These are phyloP conservation scores for Caenorhabditis uteleia DNA, from an alignment of 2,888 invertebrate species.

Conservation along the genomic window DNA sequence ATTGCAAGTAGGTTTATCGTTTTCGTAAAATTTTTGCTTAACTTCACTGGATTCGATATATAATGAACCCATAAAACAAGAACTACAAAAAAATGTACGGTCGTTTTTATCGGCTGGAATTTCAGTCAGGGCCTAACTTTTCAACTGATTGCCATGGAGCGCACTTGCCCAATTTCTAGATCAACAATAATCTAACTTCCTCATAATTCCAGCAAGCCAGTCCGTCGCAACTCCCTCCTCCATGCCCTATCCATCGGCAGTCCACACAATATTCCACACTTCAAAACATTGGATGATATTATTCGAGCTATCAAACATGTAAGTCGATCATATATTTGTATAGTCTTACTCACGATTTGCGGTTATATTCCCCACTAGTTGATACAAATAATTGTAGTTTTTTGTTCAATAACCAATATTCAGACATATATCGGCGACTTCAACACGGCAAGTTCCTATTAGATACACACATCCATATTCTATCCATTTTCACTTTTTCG, in stretches of 20 bases:
- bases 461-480: conserved; percentile 11
- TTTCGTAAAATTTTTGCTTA: too few species aligned
- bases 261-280: conserved; percentile 68
- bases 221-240: conserved; percentile 66
- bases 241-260: conserved; percentile 68
- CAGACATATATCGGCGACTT: conserved; percentile 42
- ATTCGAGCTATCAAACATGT: conserved; percentile 67
- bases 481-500: conserved; percentile 7
- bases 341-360: neutral
- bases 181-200: neutral
- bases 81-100: neutral
- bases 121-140: too few species aligned
- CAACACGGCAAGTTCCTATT: conserved; percentile 34
- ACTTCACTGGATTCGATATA: too few species aligned
- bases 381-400: conserved; percentile 1
- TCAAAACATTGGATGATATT: conserved; percentile 68
- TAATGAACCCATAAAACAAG: too few species aligned
- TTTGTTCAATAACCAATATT: conserved; percentile 8
- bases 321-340: conserved; percentile 6
- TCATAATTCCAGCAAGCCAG: conserved; percentile 58
- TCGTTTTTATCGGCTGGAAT: too few species aligned
- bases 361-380: conserved; percentile 7
- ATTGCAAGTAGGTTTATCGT: too few species aligned
- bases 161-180: too few species aligned
- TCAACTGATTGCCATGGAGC: too few species aligned